Conservation (phyloP, 2,113 vertebrate genomes). For the Salvator merianae region DNA sequence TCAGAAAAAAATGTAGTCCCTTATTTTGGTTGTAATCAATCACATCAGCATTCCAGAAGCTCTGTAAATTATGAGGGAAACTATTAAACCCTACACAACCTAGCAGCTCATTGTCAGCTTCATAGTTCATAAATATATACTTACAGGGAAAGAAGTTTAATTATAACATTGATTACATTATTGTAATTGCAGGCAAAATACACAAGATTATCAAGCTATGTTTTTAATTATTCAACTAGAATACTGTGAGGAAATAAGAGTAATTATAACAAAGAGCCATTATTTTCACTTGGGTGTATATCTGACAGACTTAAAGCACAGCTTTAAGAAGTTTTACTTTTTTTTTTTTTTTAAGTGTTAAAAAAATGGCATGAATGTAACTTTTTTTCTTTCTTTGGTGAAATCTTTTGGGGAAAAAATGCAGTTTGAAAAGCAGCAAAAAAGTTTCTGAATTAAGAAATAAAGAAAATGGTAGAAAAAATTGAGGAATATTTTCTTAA, state of each 20-base stretch:
- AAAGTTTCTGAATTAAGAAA: too few species aligned
- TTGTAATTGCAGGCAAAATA: conserved; percentile 57
- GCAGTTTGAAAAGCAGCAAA: not conserved
- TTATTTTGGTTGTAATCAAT: conserved; percentile 80
- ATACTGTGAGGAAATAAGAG: conserved; percentile 46
- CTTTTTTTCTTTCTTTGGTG: not conserved
- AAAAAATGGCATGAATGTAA: too few species aligned
- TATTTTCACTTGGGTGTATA: not conserved
- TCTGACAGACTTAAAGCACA: not conserved
- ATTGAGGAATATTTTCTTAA: too few species aligned
- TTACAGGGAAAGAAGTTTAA: conserved; percentile 63
- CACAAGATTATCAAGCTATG: conserved; percentile 31
- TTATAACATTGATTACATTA: conserved; percentile 72
- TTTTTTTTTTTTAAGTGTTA: too few species aligned
- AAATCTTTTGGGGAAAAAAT: not conserved
- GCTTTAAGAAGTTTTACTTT: not conserved
- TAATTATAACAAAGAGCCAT: conserved; percentile 19
- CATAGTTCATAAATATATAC: conserved; percentile 64
- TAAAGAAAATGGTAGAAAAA: too few species aligned
- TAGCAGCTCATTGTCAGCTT: conserved; percentile 63
- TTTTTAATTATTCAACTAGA: conserved; percentile 39
- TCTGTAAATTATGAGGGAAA: conserved; percentile 73
- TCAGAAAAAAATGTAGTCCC: conserved; percentile 73
- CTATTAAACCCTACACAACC: conserved; percentile 64
- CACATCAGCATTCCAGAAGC: conserved; percentile 72